Base-by-base conservation (phyloP, 2,113 vertebrate species). In the Raphicerus campestris region DNA sequence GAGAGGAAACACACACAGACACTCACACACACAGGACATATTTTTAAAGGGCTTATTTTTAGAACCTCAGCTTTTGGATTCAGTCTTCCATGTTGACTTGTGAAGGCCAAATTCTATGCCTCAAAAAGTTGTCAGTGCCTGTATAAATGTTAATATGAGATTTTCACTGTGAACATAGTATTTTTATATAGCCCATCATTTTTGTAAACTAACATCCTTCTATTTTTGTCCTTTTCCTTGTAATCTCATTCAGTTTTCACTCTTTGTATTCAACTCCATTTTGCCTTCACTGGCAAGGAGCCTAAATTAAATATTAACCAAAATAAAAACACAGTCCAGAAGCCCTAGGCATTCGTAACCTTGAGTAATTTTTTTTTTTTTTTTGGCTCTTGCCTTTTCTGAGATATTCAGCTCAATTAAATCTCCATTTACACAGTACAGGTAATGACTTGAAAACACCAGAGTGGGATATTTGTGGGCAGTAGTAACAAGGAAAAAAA, bases 221-320 rank as follows among this genome's bases (percentile, higher is more conserved):
- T 91, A 32, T 58, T 91, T 94, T 93, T 96, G 35, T 45, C 63
- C 56, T 89, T 49, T 49, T 93, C 22, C 53, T 93, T 93, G 2
- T 51, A 83, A 53, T 5, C 19, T 32, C 22, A 3, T 77, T 97
- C 78, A 14, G 15, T 92, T 95, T 83, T 84, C 47, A 63, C 5
- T 61, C 35, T 87, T 39, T 81, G 28, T 89, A 66, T 26, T 89
- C 17, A 61, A 35, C 39, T 30, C 80, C n/a, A 81, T 56, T 84
- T 93, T 92, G 20, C 26, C 77, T 96, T 89, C 78, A 55, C n/a
- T 26, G 78, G 58, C 47, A 84, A 94, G 73, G 49, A 95, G 11
- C 7, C 93, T 70, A 82, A 91, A 89, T 96, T 56, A 95, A 94
- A 94, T 89, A 84, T 84, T 95, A 96, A 94, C 51, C 42, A 61